Evolutionary conservation across 2,797 vertebrate species (phyloP).

Genomic region (Myripristis murdjan): DNA sequence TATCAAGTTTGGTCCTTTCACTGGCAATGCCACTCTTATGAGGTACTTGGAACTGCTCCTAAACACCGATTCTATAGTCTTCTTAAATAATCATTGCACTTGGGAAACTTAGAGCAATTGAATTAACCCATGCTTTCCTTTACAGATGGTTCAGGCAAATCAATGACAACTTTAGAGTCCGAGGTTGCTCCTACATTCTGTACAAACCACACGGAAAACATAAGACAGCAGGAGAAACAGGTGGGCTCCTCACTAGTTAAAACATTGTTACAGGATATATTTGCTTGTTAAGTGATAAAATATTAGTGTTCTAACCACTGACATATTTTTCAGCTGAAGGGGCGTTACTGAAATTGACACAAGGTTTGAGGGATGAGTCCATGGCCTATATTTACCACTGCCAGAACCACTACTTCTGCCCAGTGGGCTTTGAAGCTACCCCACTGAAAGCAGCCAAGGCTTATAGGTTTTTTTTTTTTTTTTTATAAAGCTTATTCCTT

Average conservation of each 20-base stretch:
- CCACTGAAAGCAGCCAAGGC: constrained; percentile 96
- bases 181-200: constrained; percentile 97
- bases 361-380: constrained; percentile 94
- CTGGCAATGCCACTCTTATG: constrained; percentile 98
- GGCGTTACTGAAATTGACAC: constrained; percentile 93
- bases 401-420: constrained; percentile 99
- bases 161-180: constrained; percentile 95
- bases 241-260: constrained; percentile 75
- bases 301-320: background rate
- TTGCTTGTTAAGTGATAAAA: background rate
- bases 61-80: background rate
- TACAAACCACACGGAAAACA: constrained; percentile 99
- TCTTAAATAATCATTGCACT: background rate
- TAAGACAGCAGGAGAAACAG: constrained; percentile 98
- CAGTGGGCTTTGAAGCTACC: constrained; percentile 97
- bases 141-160: constrained; percentile 98
- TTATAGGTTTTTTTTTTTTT: constrained; percentile 89
- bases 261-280: background rate
- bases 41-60: constrained; percentile 76
- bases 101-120: background rate
- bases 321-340: constrained; percentile 88
- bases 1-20: constrained; percentile 98
- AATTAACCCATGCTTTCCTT: background rate
- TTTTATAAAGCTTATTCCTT: background rate
- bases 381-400: constrained; percentile 99